These are phyloP conservation scores for Mya arenaria DNA, from an alignment of 1,140 invertebrate species.

Conservation along the genomic window DNA sequence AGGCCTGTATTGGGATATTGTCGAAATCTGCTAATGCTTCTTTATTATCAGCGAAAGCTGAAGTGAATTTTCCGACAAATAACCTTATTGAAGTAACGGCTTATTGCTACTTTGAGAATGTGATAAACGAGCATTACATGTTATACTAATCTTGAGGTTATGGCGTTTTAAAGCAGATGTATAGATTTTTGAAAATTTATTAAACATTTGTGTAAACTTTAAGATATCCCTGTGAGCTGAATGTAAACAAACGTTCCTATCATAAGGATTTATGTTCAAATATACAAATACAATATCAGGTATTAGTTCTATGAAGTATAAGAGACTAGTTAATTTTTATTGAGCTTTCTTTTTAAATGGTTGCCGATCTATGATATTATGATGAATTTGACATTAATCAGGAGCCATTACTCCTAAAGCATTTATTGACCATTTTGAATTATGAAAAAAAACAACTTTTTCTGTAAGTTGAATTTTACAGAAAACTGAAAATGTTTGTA, in stretches of 20 bases:
- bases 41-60: neutral
- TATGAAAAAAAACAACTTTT: too few species aligned
- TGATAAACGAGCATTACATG: constrained; percentile 47
- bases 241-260: constrained; percentile 10
- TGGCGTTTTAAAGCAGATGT: constrained; percentile 5
- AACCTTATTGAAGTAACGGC: constrained; percentile 37
- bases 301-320: too few species aligned
- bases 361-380: too few species aligned
- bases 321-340: too few species aligned
- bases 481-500: too few species aligned
- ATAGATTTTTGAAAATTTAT: constrained; percentile 53
- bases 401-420: too few species aligned
- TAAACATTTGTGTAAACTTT: constrained; percentile 24
- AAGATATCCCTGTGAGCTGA: constrained; percentile 18
- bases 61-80: constrained; percentile 34
- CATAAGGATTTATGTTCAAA: neutral
- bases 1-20: too few species aligned
- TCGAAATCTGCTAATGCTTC: neutral
- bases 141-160: neutral
- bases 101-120: constrained; percentile 18
- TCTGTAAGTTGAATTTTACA: too few species aligned
- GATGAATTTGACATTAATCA: too few species aligned
- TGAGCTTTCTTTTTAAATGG: too few species aligned
- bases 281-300: too few species aligned
- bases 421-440: too few species aligned